Percentiles rank a stretch among this genome's conserved stretches.
Conservation (phyloP, 2,113 vertebrate species). For the Piliocolobus tephrosceles region DNA sequence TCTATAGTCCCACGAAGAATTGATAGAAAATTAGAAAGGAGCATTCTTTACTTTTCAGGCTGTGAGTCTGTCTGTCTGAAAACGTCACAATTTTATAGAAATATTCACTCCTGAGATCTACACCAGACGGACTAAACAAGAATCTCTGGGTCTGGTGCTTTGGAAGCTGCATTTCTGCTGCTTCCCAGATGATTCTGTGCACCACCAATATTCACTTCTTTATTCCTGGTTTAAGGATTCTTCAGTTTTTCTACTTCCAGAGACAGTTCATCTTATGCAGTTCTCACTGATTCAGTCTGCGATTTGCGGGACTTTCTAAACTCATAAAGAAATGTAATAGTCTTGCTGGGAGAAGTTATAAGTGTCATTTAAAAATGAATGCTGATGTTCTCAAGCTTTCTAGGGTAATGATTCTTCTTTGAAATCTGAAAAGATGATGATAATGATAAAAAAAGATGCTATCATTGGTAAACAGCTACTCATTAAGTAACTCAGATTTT, state of each 20-base stretch:
- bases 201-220: background rate
- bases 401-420: background rate
- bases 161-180: background rate
- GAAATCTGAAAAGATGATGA: constrained; percentile 27
- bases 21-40: background rate
- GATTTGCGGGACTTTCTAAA: background rate
- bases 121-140: background rate
- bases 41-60: background rate
- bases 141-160: background rate
- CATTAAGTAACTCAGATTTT: background rate
- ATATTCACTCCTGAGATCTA: background rate
- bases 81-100: background rate
- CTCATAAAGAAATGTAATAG: background rate
- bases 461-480: background rate
- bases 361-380: constrained; percentile 38
- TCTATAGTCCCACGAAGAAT: background rate
- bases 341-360: background rate
- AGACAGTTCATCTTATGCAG: background rate
- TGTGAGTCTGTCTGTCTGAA: background rate
- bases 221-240: background rate
- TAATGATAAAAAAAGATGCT: background rate
- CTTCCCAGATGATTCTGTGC: background rate
- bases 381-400: constrained; percentile 32
- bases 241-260: background rate
- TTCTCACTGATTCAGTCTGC: background rate